A percentile compares a stretch with the other conserved stretches of the same genome.
These are phyloP conservation scores for Cenopis cana DNA, from an alignment of 2,888 invertebrate genomes.

Conservation along the genomic window DNA sequence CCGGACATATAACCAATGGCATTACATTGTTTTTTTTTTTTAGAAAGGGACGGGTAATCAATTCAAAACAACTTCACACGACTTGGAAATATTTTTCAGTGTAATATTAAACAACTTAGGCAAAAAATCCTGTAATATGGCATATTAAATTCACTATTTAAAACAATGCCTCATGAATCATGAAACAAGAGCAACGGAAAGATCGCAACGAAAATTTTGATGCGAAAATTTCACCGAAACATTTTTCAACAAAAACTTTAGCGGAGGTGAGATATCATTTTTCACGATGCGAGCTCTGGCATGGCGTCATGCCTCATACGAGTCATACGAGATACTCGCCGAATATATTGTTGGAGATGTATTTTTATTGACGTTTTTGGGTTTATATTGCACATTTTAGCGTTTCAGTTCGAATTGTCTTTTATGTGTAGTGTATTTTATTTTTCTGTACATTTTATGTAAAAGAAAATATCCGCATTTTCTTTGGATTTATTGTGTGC, in stretches of 20 bases:
- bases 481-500: neutral
- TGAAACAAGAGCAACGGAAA: conserved; percentile 13
- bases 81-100: neutral
- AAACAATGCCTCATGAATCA: conserved; percentile 8
- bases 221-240: conserved; percentile 27
- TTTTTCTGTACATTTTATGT: neutral
- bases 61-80: too few species aligned
- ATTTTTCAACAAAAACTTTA: conserved; percentile 28
- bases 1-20: too few species aligned
- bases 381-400: conserved; percentile 1
- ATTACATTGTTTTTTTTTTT: too few species aligned
- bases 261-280: conserved; percentile 33
- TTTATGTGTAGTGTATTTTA: neutral
- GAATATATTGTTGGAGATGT: conserved; percentile 17
- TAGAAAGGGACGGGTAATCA: too few species aligned
- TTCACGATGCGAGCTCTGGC: conserved; percentile 18
- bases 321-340: conserved; percentile 3
- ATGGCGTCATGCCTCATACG: conserved; percentile 18
- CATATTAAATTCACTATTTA: conserved; percentile 15
- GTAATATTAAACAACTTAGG: neutral
- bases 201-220: conserved; percentile 19
- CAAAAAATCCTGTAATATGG: neutral
- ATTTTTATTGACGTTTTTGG: conserved; percentile 12
- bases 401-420: neutral
- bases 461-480: neutral